Conservation (phyloP, 37 sponge, comb jelly and placozoan genomes). For the Mnemiopsis leidyi region DNA sequence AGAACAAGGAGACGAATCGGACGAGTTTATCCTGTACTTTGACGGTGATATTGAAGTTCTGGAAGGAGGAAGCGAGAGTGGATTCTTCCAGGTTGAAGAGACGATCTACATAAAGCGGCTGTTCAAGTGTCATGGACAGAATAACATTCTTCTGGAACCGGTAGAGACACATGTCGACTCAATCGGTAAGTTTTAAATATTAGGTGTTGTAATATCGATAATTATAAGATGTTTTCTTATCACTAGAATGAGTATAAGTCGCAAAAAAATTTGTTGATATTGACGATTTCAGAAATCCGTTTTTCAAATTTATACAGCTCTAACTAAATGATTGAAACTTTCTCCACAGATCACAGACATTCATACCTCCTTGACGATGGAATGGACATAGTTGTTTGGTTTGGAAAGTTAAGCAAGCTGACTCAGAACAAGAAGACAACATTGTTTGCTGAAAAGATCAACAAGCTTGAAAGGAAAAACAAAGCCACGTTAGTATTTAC, state of each 20-base stretch:
- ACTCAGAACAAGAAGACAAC: constrained; percentile 67
- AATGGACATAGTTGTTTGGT: constrained; percentile 80
- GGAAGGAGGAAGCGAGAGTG: constrained; percentile 75
- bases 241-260: no score
- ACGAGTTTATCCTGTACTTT: constrained; percentile 77
- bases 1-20: constrained; percentile 85
- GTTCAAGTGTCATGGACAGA: constrained; percentile 47
- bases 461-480: constrained; percentile 87
- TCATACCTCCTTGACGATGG: constrained; percentile 86
- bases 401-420: constrained; percentile 72
- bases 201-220: no score
- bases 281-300: no score
- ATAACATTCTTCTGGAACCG: constrained; percentile 54
- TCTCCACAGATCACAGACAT: constrained; percentile 71
- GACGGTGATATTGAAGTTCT: constrained; percentile 73
- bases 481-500: constrained; percentile 67
- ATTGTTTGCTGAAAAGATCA: constrained; percentile 87
- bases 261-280: no score
- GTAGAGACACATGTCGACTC: constrained; percentile 4
- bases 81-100: constrained; percentile 63
- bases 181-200: neutral
- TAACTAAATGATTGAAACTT: no score
- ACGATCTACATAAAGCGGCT: constrained; percentile 33
- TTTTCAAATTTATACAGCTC: no score
- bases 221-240: no score